Conservation (phyloP, 2,797 vertebrate genomes). For the Tadarida brasiliensis region DNA sequence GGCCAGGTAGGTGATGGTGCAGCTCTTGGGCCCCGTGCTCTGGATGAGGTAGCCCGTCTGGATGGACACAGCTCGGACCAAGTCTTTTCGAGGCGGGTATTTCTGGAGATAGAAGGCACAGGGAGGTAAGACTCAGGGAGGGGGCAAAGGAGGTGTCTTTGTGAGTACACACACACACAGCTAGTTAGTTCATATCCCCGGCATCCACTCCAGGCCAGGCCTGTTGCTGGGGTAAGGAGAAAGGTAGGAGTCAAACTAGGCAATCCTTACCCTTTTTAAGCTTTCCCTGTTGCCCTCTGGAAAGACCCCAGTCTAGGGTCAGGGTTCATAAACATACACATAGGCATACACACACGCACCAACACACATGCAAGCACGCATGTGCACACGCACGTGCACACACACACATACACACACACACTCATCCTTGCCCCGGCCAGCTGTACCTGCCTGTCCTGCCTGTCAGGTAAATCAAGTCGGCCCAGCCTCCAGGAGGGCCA, state of each 20-base stretch:
- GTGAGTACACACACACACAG: not conserved
- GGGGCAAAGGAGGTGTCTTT: slow-evolving; percentile 1
- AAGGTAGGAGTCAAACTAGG: not conserved
- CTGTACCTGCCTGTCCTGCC: not conserved
- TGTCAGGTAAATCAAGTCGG: not conserved
- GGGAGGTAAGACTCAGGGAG: slow-evolving; percentile 20
- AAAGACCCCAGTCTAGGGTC: not conserved
- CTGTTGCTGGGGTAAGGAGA: not conserved
- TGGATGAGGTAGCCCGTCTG: slow-evolving; percentile 97
- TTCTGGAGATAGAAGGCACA: slow-evolving; percentile 89
- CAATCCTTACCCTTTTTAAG: not conserved
- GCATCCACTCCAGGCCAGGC: not conserved
- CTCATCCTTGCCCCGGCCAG: not conserved
- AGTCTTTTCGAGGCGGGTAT: slow-evolving; percentile 95
- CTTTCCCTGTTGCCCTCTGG: not conserved
- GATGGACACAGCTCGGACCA: slow-evolving; percentile 96
- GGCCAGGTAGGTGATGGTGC: slow-evolving; percentile 95
- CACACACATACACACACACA: not conserved
- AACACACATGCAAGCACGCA: too few relatives aligned
- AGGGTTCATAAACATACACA: not conserved
- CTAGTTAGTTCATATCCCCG: not conserved
- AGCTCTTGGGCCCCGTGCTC: slow-evolving; percentile 91
- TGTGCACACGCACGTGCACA: not conserved
- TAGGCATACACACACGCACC: not conserved
- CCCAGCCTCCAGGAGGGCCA: not conserved